A percentile compares a stretch with the other conserved stretches of the same genome.
Conservation (phyloP, 1,140 invertebrate species). For the Medauroidea extradentata region DNA sequence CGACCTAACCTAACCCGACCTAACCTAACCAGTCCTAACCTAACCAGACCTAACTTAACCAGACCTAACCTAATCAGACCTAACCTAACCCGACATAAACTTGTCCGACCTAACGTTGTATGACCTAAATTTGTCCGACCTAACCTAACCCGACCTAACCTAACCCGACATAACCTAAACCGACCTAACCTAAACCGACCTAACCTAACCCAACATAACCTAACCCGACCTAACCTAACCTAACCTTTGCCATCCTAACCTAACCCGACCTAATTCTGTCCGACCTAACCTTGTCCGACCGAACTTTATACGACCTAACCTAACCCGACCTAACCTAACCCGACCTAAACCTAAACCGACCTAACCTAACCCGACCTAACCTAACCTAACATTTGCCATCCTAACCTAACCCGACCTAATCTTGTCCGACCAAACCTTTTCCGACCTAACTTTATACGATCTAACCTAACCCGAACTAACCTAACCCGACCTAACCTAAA, state of each 20-base stretch:
- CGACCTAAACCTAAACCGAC: slow-evolving; percentile 28
- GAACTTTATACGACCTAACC: slow-evolving; percentile 25
- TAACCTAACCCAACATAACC: too few species aligned
- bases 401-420: slow-evolving; percentile 28
- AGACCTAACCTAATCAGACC: slow-evolving; percentile 19
- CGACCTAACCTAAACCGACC: too few species aligned
- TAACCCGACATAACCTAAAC: not conserved
- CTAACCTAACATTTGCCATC: slow-evolving; percentile 20
- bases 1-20: slow-evolving; percentile 7
- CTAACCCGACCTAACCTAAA: slow-evolving; percentile 28
- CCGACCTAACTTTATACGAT: slow-evolving; percentile 26
- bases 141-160: slow-evolving; percentile 15
- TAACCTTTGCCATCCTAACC: slow-evolving; percentile 16
- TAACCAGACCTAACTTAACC: slow-evolving; percentile 13
- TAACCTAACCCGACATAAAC: not conserved
- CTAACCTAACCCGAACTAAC: slow-evolving; percentile 29
- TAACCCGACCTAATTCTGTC: slow-evolving; percentile 18
- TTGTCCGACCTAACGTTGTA: too few species aligned
- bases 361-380: slow-evolving; percentile 28
- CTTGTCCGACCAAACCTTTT: slow-evolving; percentile 26
- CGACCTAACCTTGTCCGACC: slow-evolving; percentile 21
- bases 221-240: slow-evolving; percentile 12
- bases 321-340: slow-evolving; percentile 27
- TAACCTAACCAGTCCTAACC: slow-evolving; percentile 6
- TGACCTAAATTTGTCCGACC: not conserved